phyloP scores from a whole-genome alignment of 2,888 invertebrate species.

The Alentia gelatinosa region DNA sequence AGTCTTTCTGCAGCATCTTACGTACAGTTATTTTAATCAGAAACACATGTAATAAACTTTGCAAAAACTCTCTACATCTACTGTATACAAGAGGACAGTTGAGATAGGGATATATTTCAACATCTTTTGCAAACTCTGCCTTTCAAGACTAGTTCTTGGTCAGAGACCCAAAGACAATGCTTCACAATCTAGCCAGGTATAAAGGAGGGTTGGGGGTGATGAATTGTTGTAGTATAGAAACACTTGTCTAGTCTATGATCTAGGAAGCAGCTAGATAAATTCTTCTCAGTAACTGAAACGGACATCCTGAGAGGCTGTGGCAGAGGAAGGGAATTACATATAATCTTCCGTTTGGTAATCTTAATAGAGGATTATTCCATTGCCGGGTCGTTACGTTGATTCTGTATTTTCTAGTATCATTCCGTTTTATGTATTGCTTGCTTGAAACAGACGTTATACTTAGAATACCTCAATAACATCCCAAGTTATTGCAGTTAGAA shows the following conservation, averaged over 20 bases:
- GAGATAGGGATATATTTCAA: not conserved
- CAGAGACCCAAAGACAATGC: not conserved
- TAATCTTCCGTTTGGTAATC: no score
- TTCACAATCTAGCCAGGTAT: not conserved
- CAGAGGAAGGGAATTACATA: no score
- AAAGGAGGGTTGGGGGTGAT: not conserved
- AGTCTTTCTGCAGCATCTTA: not conserved
- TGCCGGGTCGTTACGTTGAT: no score
- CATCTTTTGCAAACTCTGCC: slow-evolving; percentile 26
- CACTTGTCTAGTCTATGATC: not conserved
- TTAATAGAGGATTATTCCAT: no score
- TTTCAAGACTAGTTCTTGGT: not conserved
- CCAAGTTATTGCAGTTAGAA: no score
- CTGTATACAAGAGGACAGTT: slow-evolving; percentile 12
- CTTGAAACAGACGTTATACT: no score
- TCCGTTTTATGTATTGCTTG: no score
- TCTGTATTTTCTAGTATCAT: no score
- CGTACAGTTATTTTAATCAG: not conserved
- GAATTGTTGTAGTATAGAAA: not conserved
- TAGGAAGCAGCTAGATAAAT: not conserved
- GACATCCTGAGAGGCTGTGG: no score
- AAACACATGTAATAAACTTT: not conserved
- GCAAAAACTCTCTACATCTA: not conserved
- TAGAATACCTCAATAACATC: no score
- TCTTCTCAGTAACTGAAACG: no score